Percentiles rank a stretch among this genome's conserved stretches.
phyloP scores from a whole-genome alignment of 2,113 vertebrate species.

The Tragelaphus scriptus region DNA sequence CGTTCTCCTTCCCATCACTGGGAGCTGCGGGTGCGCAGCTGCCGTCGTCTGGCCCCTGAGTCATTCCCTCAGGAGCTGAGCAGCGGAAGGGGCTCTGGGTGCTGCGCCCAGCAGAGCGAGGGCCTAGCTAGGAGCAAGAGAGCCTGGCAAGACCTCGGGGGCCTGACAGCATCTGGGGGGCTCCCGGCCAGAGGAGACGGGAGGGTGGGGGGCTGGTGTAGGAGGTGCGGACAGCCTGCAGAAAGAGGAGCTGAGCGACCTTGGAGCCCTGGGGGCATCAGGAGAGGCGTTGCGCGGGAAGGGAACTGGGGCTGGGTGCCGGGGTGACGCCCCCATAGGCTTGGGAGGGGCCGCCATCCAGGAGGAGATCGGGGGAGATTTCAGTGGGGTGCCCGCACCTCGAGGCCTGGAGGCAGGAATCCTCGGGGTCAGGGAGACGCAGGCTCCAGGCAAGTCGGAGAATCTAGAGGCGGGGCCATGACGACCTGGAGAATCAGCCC shows the following conservation, averaged over 20 bases:
- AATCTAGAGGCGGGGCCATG: accelerated
- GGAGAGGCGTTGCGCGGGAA: background rate
- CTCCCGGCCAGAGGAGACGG: background rate
- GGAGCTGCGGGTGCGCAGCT: background rate
- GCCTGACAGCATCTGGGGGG: accelerated
- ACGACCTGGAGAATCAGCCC: background rate
- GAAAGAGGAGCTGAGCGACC: background rate
- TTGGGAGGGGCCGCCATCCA: background rate
- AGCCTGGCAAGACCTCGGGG: background rate
- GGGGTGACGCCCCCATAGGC: accelerated
- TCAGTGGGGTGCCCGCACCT: accelerated
- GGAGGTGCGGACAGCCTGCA: background rate
- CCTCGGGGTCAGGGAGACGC: accelerated
- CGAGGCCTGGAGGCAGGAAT: accelerated
- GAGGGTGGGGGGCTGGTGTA: background rate
- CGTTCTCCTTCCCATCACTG: accelerated
- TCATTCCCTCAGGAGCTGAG: accelerated
- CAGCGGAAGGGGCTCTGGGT: accelerated
- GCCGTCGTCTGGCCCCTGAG: accelerated
- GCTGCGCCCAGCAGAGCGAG: accelerated
- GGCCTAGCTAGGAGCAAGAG: background rate
- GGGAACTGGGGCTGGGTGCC: background rate
- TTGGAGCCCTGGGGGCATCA: background rate
- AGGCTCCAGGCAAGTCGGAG: background rate
- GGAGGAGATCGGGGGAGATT: background rate